Percentiles rank a stretch among this genome's conserved stretches.
These are phyloP conservation scores for Rhynchophorus ferrugineus DNA, from an alignment of 1,140 invertebrate genomes.

Conservation along the genomic window DNA sequence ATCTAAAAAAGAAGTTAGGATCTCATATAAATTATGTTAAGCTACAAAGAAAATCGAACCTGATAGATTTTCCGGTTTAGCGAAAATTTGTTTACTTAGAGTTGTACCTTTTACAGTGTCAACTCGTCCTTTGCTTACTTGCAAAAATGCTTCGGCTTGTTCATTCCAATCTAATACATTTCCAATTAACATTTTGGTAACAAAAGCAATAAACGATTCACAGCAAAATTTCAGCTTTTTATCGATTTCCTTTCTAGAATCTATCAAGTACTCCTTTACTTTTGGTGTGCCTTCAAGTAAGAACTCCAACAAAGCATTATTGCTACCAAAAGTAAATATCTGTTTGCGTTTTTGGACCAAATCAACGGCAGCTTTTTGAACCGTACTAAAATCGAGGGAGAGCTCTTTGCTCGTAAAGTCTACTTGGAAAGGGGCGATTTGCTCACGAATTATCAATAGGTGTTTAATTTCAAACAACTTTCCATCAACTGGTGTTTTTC, in stretches of 20 bases:
- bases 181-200: constrained; percentile 67
- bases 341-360: constrained; percentile 78
- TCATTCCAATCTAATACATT: constrained; percentile 22
- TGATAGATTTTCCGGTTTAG: constrained; percentile 48
- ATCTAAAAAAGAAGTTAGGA: constrained; percentile 4
- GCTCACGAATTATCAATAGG: constrained; percentile 90
- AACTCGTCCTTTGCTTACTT: constrained; percentile 21
- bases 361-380: constrained; percentile 79
- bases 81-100: constrained; percentile 43
- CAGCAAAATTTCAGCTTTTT: constrained; percentile 85
- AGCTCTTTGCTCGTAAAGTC: constrained; percentile 92
- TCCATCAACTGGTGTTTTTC: constrained; percentile 73
- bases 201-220: constrained; percentile 80
- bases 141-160: constrained; percentile 29
- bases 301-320: constrained; percentile 89
- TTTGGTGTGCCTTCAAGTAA: constrained; percentile 83
- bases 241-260: constrained; percentile 93
- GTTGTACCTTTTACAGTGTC: constrained; percentile 28
- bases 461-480: constrained; percentile 97
- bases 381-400: constrained; percentile 82
- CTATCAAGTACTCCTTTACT: constrained; percentile 84
- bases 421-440: constrained; percentile 97
- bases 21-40: background rate
- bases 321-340: constrained; percentile 80
- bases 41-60: constrained; percentile 25